These are phyloP conservation scores for Leucophenga maculata DNA, from an alignment of 2,888 invertebrate genomes.

Conservation along the genomic window DNA sequence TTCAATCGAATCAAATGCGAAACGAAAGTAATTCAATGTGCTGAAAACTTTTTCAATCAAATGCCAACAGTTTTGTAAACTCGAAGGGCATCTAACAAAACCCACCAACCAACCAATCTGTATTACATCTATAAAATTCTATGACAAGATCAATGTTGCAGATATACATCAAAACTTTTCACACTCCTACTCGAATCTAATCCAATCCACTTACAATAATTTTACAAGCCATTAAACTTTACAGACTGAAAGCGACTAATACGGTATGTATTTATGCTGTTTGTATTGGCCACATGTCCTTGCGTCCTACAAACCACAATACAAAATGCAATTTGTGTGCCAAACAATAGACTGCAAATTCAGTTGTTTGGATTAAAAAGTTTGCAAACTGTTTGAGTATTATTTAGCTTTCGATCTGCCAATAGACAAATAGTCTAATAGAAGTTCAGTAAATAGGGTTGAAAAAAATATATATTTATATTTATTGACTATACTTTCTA, in stretches of 20 bases:
- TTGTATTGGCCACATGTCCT: conserved; percentile 14
- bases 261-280: not conserved
- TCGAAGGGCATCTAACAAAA: too few relatives aligned
- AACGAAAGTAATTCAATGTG: conserved; percentile 12
- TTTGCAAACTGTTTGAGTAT: conserved; percentile 49
- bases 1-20: not conserved
- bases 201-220: not conserved
- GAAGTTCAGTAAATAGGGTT: too few relatives aligned
- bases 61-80: conserved; percentile 27
- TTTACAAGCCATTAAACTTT: conserved; percentile 13
- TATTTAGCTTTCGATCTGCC: conserved; percentile 38
- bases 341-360: not conserved
- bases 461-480: too few relatives aligned
- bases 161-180: not conserved
- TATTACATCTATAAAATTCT: conserved; percentile 35
- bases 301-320: conserved; percentile 33
- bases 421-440: not conserved
- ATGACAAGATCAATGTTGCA: not conserved
- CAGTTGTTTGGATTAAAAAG: not conserved
- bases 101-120: not conserved
- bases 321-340: too few relatives aligned
- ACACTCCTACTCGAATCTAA: too few relatives aligned
- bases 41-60: conserved; percentile 32
- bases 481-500: too few relatives aligned
- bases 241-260: conserved; percentile 1